Evolutionary conservation across 2,797 vertebrate species (phyloP).

Genomic region (Taenioides sp.): DNA sequence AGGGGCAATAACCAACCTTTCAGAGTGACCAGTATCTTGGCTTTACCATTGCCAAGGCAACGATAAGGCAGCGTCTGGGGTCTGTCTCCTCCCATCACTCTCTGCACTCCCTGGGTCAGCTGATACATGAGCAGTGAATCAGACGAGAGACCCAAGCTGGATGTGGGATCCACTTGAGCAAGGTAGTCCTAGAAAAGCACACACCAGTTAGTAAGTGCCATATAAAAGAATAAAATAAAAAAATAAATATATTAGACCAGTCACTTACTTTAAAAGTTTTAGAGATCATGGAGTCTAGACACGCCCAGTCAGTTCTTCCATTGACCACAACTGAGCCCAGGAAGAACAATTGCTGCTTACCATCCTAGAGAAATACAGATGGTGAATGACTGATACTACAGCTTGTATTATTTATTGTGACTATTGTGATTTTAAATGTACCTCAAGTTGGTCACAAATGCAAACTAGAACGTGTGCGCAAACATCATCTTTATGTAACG

Average conservation of each 20-base stretch:
- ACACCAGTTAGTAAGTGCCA: background rate
- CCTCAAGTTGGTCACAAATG: conserved; percentile 85
- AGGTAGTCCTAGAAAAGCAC: conserved; percentile 83
- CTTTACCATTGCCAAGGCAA: conserved; percentile 76
- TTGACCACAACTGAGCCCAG: conserved; percentile 85
- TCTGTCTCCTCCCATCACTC: conserved; percentile 82
- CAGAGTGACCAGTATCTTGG: conserved; percentile 79
- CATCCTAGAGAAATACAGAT: conserved; percentile 73
- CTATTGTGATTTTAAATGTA: conserved; percentile 49
- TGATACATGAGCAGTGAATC: conserved; percentile 91
- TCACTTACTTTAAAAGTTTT: conserved; percentile 86
- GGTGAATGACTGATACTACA: background rate
- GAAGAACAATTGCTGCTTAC: conserved; percentile 89
- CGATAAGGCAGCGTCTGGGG: conserved; percentile 82
- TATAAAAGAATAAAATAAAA: background rate
- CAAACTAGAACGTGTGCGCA: conserved; percentile 83
- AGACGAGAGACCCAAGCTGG: conserved; percentile 86
- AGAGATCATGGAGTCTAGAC: conserved; percentile 86
- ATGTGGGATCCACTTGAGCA: conserved; percentile 88
- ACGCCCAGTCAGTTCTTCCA: conserved; percentile 86
- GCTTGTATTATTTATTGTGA: background rate
- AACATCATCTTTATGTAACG: conserved; percentile 80
- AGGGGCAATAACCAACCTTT: conserved; percentile 80
- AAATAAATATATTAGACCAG: background rate
- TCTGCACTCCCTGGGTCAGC: conserved; percentile 83